A percentile compares a stretch with the other conserved stretches of the same genome.
Conservation (phyloP, 2,888 invertebrate genomes). For the Eupithecia tripunctaria region DNA sequence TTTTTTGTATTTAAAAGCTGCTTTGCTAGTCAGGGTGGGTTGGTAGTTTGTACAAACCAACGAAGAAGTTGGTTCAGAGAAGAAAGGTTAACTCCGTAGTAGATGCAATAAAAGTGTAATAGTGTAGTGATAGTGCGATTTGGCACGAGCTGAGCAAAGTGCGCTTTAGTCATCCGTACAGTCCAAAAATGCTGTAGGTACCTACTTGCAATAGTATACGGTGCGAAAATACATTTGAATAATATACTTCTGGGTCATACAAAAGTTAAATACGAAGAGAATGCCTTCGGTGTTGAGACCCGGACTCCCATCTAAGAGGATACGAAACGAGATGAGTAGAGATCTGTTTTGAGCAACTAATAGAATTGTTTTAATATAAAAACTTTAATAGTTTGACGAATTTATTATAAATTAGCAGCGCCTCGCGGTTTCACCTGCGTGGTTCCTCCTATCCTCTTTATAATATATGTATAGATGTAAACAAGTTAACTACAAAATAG, state of each 20-base stretch:
- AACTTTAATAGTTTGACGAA: no score
- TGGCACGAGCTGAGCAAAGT: constrained; percentile 25
- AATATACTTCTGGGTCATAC: neutral
- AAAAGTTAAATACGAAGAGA: neutral
- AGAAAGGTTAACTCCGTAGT: neutral
- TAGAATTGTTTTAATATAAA: no score
- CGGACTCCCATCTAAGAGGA: no score
- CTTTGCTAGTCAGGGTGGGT: no score
- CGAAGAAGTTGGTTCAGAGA: neutral
- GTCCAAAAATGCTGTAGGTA: constrained; percentile 27
- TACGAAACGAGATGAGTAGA: no score
- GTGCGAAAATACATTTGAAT: constrained; percentile 14
- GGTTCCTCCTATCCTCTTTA: no score
- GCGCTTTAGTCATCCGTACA: constrained; percentile 32
- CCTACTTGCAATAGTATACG: constrained; percentile 22
- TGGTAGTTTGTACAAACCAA: neutral
- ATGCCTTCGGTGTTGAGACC: neutral
- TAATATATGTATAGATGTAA: no score
- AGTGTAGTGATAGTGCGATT: constrained; percentile 28
- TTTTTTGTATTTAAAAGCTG: no score
- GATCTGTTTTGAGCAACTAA: no score
- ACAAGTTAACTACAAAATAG: no score
- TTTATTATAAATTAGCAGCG: no score
- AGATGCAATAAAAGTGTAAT: constrained; percentile 24
- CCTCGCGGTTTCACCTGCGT: no score